Percentiles rank a stretch among this genome's conserved stretches.
These are phyloP conservation scores for Pristionchus entomophagus DNA, from an alignment of 2,888 invertebrate species.

Conservation along the genomic window DNA sequence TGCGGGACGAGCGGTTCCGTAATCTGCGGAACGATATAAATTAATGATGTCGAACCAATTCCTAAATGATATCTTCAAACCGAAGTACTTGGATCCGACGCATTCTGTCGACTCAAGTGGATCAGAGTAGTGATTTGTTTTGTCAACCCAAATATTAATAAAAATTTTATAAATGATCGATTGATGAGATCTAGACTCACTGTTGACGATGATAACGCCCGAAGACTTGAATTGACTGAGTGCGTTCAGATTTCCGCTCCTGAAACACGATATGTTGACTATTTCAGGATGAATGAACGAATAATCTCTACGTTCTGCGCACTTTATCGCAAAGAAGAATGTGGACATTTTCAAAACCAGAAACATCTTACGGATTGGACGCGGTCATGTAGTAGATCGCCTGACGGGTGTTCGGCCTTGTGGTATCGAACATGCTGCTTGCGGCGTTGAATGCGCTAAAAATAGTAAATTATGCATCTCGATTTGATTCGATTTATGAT, in stretches of 20 bases:
- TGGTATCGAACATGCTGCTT: not conserved
- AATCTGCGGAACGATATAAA: not conserved
- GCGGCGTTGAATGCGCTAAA: constrained; percentile 1
- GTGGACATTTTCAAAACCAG: too few species aligned
- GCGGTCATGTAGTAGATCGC: not conserved
- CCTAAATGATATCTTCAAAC: not conserved
- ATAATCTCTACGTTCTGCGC: too few species aligned
- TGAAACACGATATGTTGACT: too few species aligned
- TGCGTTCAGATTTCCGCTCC: not conserved
- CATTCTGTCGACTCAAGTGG: too few species aligned
- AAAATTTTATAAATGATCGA: too few species aligned
- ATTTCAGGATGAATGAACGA: too few species aligned
- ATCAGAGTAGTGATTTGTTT: not conserved
- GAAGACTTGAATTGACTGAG: not conserved
- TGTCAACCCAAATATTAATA: not conserved
- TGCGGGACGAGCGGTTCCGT: not conserved
- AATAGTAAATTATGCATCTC: not conserved
- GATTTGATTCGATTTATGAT: too few species aligned
- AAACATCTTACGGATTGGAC: not conserved
- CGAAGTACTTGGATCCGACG: too few species aligned
- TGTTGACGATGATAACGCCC: not conserved
- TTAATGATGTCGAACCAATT: too few species aligned
- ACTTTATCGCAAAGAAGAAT: too few species aligned
- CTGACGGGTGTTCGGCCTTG: not conserved
- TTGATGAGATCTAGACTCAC: not conserved